phyloP scores from a whole-genome alignment of 2,888 invertebrate genomes.

The Teinopalpus imperialis region DNA sequence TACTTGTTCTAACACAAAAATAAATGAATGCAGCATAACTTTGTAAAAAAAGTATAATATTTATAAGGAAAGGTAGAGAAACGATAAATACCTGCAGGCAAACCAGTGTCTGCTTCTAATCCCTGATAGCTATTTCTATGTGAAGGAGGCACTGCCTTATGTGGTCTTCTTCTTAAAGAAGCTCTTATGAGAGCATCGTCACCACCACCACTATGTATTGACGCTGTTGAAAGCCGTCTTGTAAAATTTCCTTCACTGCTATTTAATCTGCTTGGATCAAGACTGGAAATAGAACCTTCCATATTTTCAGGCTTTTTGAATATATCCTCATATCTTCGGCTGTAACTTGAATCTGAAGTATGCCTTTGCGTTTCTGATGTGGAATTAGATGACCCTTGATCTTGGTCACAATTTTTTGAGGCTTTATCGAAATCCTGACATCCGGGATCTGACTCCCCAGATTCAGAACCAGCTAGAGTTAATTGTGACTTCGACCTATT shows the following conservation, averaged over 20 bases:
- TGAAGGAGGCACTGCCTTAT: constrained; percentile 66
- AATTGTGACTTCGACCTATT: constrained; percentile 85
- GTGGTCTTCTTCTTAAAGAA: constrained; percentile 81
- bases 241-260: constrained; percentile 63
- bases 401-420: constrained; percentile 75
- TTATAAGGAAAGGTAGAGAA: too few species aligned
- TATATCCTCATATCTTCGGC: constrained; percentile 68
- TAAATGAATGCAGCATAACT: too few species aligned
- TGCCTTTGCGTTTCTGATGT: constrained; percentile 74
- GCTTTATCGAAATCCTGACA: constrained; percentile 84
- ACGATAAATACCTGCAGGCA: constrained; percentile 64
- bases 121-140: constrained; percentile 85
- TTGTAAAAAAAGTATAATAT: too few species aligned
- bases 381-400: constrained; percentile 70
- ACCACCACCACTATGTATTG: constrained; percentile 77
- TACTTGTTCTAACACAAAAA: too few species aligned
- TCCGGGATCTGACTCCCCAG: constrained; percentile 91
- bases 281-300: constrained; percentile 67
- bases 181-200: constrained; percentile 83
- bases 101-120: constrained; percentile 64
- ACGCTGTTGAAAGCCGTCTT: constrained; percentile 68
- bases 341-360: constrained; percentile 68
- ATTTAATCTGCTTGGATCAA: constrained; percentile 63
- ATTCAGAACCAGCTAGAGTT: constrained; percentile 85
- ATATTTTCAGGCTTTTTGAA: constrained; percentile 69